Base-by-base conservation (phyloP, 2,797 vertebrate species). In the Paguma larvata region DNA sequence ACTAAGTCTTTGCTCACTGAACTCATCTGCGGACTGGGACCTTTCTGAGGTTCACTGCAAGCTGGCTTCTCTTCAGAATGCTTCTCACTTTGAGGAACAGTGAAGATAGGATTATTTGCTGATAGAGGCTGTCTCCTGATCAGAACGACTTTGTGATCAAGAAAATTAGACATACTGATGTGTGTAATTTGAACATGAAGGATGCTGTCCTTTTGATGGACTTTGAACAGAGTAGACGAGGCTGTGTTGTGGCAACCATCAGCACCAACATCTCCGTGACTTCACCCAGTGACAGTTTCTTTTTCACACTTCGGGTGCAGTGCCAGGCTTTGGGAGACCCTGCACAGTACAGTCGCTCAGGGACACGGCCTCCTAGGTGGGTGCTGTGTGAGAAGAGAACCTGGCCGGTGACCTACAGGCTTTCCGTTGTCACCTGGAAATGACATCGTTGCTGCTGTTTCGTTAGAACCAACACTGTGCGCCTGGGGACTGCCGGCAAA, bases 31-130 rank as follows among this genome's bases (percentile, higher is more conserved):
- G 73, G 46, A 73, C n/a, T 56, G 46, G 75, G 63, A 86, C 38
- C 30, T 85, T 89, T 89, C 23, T 85, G 5, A n/a, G 77, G 67
- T 41, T 65, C 2, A 5, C 41, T 93, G 65, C 59, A 85, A 87
- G 32, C 84, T 94, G 62, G 5, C 59, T 68, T 89, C 25, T 73
- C 8, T 82, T 82, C 44, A 59, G 56, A 59, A 59, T 95, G 19
- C 59, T 51, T 89, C 53, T 46, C 46, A 91, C 34, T 82, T 94
- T 79, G 16, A 63, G 68, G 32, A 84, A 59, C n/a, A 79, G 0
- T 82, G 30, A 93, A 85, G 6, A 23, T 89, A n/a, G 63, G 1
- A 11, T 86, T 91, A 44, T 86, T 95, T 90, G 79, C 96, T 80
- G 72, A 41, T 83, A 51, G n/a, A 82, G 82, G 48, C 51, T 30